Percentiles rank a stretch among this genome's conserved stretches.
phyloP scores from a whole-genome alignment of 1,140 invertebrate species.

The Aphaenogaster rudis region DNA sequence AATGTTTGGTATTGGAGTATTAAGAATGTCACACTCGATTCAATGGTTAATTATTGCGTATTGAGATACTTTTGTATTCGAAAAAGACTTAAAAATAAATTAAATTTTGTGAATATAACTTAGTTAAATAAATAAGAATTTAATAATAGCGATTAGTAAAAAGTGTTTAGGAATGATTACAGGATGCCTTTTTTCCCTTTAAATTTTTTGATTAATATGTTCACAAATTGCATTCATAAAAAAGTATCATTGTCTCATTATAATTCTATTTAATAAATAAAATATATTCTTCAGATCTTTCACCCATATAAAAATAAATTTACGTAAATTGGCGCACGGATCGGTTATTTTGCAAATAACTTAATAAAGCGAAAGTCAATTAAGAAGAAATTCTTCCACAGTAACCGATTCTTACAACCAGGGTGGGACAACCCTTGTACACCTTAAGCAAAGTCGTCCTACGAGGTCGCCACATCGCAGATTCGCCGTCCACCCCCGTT shows the following conservation, averaged over 20 bases:
- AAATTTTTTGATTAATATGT: neutral
- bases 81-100: neutral
- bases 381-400: slow-evolving; percentile 5
- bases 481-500: slow-evolving; percentile 67
- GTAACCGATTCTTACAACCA: neutral
- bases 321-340: neutral
- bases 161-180: neutral
- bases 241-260: neutral
- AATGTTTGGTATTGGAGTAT: neutral
- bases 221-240: neutral
- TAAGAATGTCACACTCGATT: neutral
- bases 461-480: slow-evolving; percentile 72
- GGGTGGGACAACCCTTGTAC: neutral
- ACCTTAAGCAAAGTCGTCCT: slow-evolving; percentile 76
- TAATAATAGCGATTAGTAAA: neutral
- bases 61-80: neutral
- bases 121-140: neutral
- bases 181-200: neutral
- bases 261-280: neutral
- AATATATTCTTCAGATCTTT: neutral
- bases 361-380: neutral
- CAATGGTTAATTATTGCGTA: neutral
- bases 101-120: neutral
- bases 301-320: neutral
- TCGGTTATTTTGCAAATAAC: neutral